Evolutionary conservation across 2,888 invertebrate species (phyloP).

Genomic region (Philereme vetulata): DNA sequence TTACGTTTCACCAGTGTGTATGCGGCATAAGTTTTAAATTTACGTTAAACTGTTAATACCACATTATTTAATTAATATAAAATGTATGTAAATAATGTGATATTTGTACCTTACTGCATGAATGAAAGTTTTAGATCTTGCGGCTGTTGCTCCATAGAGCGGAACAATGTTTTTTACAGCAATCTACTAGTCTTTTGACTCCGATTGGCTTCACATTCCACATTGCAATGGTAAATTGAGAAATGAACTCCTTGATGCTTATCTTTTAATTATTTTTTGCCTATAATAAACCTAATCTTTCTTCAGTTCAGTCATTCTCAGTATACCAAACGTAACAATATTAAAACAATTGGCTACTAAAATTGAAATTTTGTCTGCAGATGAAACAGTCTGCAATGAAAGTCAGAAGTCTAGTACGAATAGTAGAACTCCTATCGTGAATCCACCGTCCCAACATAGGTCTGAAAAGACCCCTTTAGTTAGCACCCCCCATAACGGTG

Average conservation of each 20-base stretch:
- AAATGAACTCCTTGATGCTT: constrained; percentile 29
- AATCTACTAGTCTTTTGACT: constrained; percentile 52
- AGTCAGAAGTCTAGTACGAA: constrained; percentile 70
- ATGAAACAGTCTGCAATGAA: constrained; percentile 77
- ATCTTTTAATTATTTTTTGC: constrained; percentile 4
- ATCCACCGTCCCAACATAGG: constrained; percentile 64
- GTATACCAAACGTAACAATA: constrained; percentile 38
- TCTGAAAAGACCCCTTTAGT: constrained; percentile 65
- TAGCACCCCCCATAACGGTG: constrained; percentile 66
- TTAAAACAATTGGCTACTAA: constrained; percentile 43
- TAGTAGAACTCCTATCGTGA: constrained; percentile 63
- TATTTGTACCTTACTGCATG: not conserved
- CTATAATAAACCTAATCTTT: constrained; percentile 4
- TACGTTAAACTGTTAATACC: too few species aligned
- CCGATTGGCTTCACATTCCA: constrained; percentile 38
- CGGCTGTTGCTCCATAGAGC: not conserved
- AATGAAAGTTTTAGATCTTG: not conserved
- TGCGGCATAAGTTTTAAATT: too few species aligned
- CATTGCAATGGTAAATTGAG: constrained; percentile 25
- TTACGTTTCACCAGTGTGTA: too few species aligned
- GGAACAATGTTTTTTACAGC: not conserved
- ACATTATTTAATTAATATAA: too few species aligned
- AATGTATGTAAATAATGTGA: too few species aligned
- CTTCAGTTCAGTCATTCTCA: constrained; percentile 25
- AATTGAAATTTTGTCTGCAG: constrained; percentile 69